Base-by-base conservation (phyloP, 2,888 invertebrate species). In the Salpingus planirostris region DNA sequence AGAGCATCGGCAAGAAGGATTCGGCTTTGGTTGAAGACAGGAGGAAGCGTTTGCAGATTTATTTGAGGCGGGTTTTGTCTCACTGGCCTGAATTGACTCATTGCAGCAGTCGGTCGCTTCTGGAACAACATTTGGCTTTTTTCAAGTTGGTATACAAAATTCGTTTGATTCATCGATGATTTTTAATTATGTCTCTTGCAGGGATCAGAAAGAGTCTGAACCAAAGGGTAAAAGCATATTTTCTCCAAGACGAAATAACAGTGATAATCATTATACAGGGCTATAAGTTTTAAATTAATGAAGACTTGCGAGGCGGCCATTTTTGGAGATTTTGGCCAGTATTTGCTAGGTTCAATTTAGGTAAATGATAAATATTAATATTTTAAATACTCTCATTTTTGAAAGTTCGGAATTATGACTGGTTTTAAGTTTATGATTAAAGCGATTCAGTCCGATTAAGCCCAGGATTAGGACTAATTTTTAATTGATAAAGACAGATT, bases 1-100 rank as follows among this genome's bases (percentile, higher is more conserved):
- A 92, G 67, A 84, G 88, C 34, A 73, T 96, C 49, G 86, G 93
- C 14, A 92, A 90, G 65, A 88, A 89, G 83, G 85, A 87, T 61
- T 76, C 82, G 1, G 74, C 76, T 42, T 74, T 95, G 57, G 95
- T 96, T 14, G 93, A 95, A 62, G 81, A 83, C 43, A 71, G 96
- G 33, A 76, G 95, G 11, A 74, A 80, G 51, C 76, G 83, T 39
- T 68, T 96, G 34, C 93, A 95, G 63, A 78, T 80, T 34, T 96
- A 93, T 69, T 69, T 96, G 41, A 74, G 92, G 26, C 79, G 88
- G 58, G 71, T 92, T 11, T 71, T 93, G 36, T 78, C 87, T 42
- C 76, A 84, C 48, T 73, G 88, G 62, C 80, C 85, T 0, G 83
- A 86, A 50, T 74, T 93, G 31, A 73, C 83, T 25, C 74, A 76